A percentile compares a stretch with the other conserved stretches of the same genome.
Evolutionary conservation across 2,888 invertebrate species (phyloP).

Genomic region (Galeopsomyia nigrocyanea): DNA sequence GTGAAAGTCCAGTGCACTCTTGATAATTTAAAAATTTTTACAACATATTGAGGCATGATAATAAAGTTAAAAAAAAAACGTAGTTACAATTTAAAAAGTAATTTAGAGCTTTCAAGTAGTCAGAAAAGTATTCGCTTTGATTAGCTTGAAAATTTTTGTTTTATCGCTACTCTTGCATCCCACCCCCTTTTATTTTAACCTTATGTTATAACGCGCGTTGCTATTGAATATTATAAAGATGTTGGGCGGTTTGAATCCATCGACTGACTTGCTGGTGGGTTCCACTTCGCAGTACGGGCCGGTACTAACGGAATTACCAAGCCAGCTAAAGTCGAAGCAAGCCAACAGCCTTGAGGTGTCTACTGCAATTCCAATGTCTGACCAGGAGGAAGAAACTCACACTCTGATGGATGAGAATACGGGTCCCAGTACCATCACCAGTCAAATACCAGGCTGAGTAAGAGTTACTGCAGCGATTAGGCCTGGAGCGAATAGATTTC

Average conservation of each 20-base stretch:
- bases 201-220: slow-evolving; percentile 62
- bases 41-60: neutral
- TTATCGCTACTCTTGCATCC: slow-evolving; percentile 49
- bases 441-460: slow-evolving; percentile 63
- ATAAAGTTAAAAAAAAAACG: neutral
- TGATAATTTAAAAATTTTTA: neutral
- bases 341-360: slow-evolving; percentile 54
- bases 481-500: slow-evolving; percentile 17
- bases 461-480: slow-evolving; percentile 15
- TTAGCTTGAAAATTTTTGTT: slow-evolving; percentile 47
- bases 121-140: slow-evolving; percentile 34
- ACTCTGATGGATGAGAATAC: slow-evolving; percentile 63
- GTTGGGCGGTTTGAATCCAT: slow-evolving; percentile 70
- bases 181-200: slow-evolving; percentile 53
- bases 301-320: slow-evolving; percentile 67
- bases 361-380: slow-evolving; percentile 61
- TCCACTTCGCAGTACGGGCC: slow-evolving; percentile 70
- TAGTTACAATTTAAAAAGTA: slow-evolving; percentile 6
- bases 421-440: slow-evolving; percentile 56
- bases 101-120: slow-evolving; percentile 32
- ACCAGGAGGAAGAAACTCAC: slow-evolving; percentile 66
- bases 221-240: slow-evolving; percentile 63
- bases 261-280: slow-evolving; percentile 70
- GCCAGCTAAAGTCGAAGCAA: slow-evolving; percentile 63
- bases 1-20: neutral